phyloP scores from a whole-genome alignment of 1,140 invertebrate species.

The Diplogasteroides magnus region DNA sequence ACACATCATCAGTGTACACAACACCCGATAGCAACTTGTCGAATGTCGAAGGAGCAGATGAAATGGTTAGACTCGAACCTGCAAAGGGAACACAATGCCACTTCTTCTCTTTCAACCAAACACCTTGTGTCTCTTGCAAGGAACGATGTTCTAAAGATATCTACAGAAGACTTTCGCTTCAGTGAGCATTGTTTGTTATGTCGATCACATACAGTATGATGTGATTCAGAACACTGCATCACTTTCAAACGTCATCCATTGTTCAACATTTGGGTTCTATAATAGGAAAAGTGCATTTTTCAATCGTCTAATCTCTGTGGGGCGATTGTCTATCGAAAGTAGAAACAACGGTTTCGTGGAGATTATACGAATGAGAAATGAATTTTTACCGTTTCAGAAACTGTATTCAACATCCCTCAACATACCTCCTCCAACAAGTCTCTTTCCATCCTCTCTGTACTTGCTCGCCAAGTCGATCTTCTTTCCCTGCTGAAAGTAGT shows the following conservation, averaged over 20 bases:
- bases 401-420: no score
- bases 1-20: slow-evolving; percentile 51
- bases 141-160: slow-evolving; percentile 13
- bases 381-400: no score
- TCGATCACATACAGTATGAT: no score
- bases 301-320: no score
- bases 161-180: slow-evolving; percentile 24
- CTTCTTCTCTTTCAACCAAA: slow-evolving; percentile 10
- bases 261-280: no score
- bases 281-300: no score
- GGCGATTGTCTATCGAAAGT: no score
- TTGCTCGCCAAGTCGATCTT: background rate
- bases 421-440: background rate
- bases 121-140: background rate
- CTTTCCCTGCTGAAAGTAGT: slow-evolving; percentile 64
- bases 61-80: slow-evolving; percentile 21
- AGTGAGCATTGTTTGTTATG: slow-evolving; percentile 28
- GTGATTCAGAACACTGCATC: no score
- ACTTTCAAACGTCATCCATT: no score
- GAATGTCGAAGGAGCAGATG: slow-evolving; percentile 12
- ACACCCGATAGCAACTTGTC: slow-evolving; percentile 47
- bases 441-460: background rate
- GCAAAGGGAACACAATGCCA: slow-evolving; percentile 12
- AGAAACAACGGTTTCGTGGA: no score
- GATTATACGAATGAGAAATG: no score